These are phyloP conservation scores for Sipha maydis DNA, from an alignment of 2,888 invertebrate genomes.

Conservation along the genomic window DNA sequence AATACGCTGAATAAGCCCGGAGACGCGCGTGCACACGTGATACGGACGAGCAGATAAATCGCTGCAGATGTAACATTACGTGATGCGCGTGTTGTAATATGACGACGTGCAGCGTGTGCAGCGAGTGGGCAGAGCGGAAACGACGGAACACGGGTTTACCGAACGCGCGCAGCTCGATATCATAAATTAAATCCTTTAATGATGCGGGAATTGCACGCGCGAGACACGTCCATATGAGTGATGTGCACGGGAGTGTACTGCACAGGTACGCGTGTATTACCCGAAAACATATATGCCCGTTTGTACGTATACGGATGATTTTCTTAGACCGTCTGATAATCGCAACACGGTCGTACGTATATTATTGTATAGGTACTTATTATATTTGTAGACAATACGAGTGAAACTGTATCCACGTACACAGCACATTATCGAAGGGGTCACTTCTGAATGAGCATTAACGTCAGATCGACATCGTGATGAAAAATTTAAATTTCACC, in stretches of 20 bases:
- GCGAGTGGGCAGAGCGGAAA: neutral
- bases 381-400: too few relatives aligned
- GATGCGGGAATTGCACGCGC: neutral
- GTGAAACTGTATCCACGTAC: too few relatives aligned
- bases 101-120: neutral
- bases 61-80: neutral
- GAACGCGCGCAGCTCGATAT: too few relatives aligned
- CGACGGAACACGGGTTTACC: constrained; percentile 8
- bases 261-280: neutral
- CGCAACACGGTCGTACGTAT: too few relatives aligned
- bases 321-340: too few relatives aligned
- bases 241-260: neutral
- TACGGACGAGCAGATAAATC: neutral
- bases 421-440: too few relatives aligned
- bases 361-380: too few relatives aligned
- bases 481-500: too few relatives aligned
- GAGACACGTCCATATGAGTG: neutral
- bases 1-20: neutral
- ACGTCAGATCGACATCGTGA: too few relatives aligned
- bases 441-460: too few relatives aligned
- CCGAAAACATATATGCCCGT: neutral
- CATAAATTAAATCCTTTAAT: constrained; percentile 17
- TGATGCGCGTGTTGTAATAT: neutral
- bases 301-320: too few relatives aligned
- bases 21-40: neutral